Conservation (phyloP, 1,140 invertebrate genomes). For the Harlomillsia oculata region DNA sequence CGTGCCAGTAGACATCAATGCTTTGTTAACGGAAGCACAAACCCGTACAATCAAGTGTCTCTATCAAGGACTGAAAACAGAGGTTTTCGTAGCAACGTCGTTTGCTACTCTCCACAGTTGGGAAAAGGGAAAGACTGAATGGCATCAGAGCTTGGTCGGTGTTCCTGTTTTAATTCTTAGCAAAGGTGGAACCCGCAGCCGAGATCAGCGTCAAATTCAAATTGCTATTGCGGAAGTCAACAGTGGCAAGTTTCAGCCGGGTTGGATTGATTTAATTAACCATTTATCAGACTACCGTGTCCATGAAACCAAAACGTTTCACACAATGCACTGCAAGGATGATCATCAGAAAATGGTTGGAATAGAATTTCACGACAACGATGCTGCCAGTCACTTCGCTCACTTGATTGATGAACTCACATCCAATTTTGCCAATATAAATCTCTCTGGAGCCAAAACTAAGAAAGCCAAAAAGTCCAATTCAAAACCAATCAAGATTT, state of each 20-base stretch:
- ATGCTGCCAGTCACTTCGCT: conserved; percentile 61
- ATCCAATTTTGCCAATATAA: conserved; percentile 68
- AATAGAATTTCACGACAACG: conserved; percentile 65
- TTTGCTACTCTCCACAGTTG: no score
- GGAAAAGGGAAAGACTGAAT: no score
- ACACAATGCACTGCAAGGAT: conserved; percentile 69
- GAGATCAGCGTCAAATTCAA: conserved; percentile 60
- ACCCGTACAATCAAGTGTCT: no score
- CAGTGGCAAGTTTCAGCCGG: conserved; percentile 67
- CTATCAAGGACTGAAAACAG: no score
- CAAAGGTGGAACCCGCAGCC: conserved; percentile 58
- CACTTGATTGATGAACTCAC: conserved; percentile 58
- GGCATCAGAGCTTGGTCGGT: no score
- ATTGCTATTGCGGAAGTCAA: conserved; percentile 70
- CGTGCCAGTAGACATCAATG: neutral
- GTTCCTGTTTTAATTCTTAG: conserved; percentile 72
- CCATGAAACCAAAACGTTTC: conserved; percentile 55
- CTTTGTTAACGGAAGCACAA: no score
- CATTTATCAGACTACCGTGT: conserved; percentile 49
- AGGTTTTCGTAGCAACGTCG: no score
- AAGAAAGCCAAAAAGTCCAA: conserved; percentile 49
- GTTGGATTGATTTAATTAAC: conserved; percentile 77
- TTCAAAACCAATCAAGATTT: conserved; percentile 40
- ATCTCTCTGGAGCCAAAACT: conserved; percentile 57
- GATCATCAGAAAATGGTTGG: conserved; percentile 56